A percentile compares a stretch with the other conserved stretches of the same genome.
Evolutionary conservation across 1,140 invertebrate species (phyloP).

Genomic region (Pseudobourletiella spinata): DNA sequence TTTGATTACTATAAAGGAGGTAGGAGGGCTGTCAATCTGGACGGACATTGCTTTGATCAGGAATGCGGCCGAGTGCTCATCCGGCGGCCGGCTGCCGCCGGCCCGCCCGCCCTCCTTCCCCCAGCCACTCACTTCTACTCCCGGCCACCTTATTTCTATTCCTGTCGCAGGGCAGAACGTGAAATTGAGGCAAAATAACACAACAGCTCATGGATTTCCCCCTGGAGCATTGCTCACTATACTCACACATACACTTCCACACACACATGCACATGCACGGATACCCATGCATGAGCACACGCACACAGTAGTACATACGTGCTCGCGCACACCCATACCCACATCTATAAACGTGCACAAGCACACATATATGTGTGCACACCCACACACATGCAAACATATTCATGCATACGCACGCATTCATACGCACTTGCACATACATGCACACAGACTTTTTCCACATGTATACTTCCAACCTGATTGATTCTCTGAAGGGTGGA

Average conservation of each 20-base stretch:
- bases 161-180: not conserved
- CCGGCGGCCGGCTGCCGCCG: too few species aligned
- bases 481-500: too few species aligned
- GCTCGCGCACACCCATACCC: not conserved
- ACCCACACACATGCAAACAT: too few species aligned
- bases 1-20: not conserved
- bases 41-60: slow-evolving; percentile 25
- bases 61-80: not conserved
- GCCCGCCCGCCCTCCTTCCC: too few species aligned
- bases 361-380: too few species aligned
- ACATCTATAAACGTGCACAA: not conserved
- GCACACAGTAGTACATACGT: not conserved
- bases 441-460: too few species aligned
- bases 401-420: too few species aligned
- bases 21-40: slow-evolving; percentile 17
- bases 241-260: too few species aligned
- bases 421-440: too few species aligned
- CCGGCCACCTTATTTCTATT: not conserved
- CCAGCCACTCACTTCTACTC: not conserved
- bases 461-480: too few species aligned
- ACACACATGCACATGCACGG: not conserved
- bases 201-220: not conserved
- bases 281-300: not conserved
- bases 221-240: too few species aligned
- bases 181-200: not conserved